Evolutionary conservation across 1,140 invertebrate species (phyloP).

Genomic region (Ephestia elutella): DNA sequence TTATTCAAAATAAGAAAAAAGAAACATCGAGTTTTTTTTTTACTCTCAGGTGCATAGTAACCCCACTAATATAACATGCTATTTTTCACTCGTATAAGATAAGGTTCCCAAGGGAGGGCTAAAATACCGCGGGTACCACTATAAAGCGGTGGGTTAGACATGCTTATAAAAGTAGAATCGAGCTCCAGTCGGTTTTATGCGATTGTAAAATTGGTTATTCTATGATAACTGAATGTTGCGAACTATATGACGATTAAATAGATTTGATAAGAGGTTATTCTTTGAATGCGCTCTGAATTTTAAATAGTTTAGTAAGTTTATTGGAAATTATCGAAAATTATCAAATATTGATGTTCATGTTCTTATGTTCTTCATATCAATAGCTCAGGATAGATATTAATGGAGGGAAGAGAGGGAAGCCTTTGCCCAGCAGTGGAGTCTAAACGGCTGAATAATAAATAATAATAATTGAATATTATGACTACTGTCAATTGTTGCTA

Average conservation of each 20-base stretch:
- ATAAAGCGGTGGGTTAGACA: constrained; percentile 5
- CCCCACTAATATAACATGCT: constrained; percentile 8
- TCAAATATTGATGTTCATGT: too few species aligned
- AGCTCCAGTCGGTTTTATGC: neutral
- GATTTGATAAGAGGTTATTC: constrained; percentile 16
- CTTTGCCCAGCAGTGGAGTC: too few species aligned
- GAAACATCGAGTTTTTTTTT: neutral
- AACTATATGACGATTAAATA: neutral
- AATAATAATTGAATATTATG: too few species aligned
- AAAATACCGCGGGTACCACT: constrained; percentile 4
- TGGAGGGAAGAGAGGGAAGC: too few species aligned
- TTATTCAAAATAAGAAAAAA: too few species aligned
- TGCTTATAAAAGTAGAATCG: neutral
- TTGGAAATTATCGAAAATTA: too few species aligned
- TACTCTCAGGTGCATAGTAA: constrained; percentile 18
- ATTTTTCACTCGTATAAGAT: constrained; percentile 12
- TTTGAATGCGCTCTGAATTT: too few species aligned
- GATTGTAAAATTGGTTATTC: neutral
- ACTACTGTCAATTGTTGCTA: too few species aligned
- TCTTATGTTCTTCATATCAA: too few species aligned
- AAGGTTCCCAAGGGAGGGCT: constrained; percentile 8
- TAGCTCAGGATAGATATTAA: too few species aligned
- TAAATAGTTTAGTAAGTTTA: too few species aligned
- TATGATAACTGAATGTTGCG: neutral
- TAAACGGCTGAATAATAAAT: too few species aligned